A percentile compares a stretch with the other conserved stretches of the same genome.
These are phyloP conservation scores for Diplolepis rosae DNA, from an alignment of 2,888 invertebrate species.

Conservation along the genomic window DNA sequence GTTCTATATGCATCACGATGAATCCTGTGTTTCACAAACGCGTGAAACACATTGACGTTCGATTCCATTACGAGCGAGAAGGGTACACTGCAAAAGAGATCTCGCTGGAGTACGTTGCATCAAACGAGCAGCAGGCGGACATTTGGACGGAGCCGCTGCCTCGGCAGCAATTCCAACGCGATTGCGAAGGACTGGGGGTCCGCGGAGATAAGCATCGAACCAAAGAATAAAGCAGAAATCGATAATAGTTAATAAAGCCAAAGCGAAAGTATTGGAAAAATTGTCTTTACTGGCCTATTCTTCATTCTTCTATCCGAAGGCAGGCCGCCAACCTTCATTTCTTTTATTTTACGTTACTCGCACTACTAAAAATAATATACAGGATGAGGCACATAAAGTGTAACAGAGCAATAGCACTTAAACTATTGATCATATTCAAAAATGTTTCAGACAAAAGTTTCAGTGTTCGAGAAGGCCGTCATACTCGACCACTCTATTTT, in stretches of 20 bases:
- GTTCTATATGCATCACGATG: constrained; percentile 31
- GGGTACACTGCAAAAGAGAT: constrained; percentile 19
- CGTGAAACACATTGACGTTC: constrained; percentile 36
- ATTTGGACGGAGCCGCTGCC: constrained; percentile 29
- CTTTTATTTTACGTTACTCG: no score
- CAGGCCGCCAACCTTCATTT: no score
- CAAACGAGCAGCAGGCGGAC: constrained; percentile 36
- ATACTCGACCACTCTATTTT: no score
- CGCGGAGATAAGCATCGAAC: no score
- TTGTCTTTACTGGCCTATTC: constrained; percentile 5
- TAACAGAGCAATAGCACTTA: no score
- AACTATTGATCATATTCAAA: no score
- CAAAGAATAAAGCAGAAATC: constrained; percentile 19
- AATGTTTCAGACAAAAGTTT: no score
- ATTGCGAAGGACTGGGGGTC: not conserved
- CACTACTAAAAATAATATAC: no score
- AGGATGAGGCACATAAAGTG: no score
- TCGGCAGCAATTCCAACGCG: constrained; percentile 20
- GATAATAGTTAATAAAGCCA: constrained; percentile 28
- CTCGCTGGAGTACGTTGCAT: constrained; percentile 19
- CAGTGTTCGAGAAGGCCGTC: no score
- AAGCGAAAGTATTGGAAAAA: constrained; percentile 34
- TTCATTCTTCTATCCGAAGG: no score
- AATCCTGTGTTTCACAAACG: constrained; percentile 37
- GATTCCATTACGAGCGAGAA: constrained; percentile 32